Evolutionary conservation across 2,888 invertebrate genomes (phyloP), one percentile per base, ranked within the genome.

Genomic region (Drosophila ustulata): DNA sequence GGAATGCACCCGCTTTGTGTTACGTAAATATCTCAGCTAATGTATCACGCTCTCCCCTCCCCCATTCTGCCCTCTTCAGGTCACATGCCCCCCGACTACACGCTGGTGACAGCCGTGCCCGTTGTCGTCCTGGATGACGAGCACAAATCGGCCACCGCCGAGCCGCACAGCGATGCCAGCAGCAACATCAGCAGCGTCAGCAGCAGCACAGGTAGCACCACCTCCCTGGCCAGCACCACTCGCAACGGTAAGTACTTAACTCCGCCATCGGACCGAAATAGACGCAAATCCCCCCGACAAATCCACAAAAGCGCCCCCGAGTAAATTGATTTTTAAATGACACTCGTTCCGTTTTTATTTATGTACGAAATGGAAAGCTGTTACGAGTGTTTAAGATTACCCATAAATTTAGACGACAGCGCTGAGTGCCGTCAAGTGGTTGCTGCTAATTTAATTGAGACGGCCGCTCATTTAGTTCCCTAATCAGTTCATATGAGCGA

Each of bases 81-180:
- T 80, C 92, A 92, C 77, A 87, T 92, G 78, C 92, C 93, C 55
- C 92, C 93, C 55, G 95, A 95, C 91, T 96, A 95, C 92, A 95
- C 95, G 90, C 94, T 95, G 90, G 96, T 96, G 89, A 96, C 95
- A 81, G 96, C 96, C 77, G 93, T 96, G 80, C 96, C 96, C 69
- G 96, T 96, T 82, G 95, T 96, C 92, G 95, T 96, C 91, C 94
- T 96, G 91, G 96, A 96, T 91, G 95, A 96, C 90, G 95, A 95
- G 56, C 89, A 89, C 43, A 91, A 91, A 57, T 37, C 65, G 53
- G 43, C 78, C 28, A 28, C 80, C 3, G 37, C 45, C 3, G 76
- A 71, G 51, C n/a, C 39, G 50, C 67, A 41, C 47, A 68, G 61
- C 63, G 68, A 75, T 9, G 39, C 62, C 26, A 55, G 58, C 46